Base-by-base conservation (phyloP, 1,140 invertebrate species). In the Micrasema minimum region DNA sequence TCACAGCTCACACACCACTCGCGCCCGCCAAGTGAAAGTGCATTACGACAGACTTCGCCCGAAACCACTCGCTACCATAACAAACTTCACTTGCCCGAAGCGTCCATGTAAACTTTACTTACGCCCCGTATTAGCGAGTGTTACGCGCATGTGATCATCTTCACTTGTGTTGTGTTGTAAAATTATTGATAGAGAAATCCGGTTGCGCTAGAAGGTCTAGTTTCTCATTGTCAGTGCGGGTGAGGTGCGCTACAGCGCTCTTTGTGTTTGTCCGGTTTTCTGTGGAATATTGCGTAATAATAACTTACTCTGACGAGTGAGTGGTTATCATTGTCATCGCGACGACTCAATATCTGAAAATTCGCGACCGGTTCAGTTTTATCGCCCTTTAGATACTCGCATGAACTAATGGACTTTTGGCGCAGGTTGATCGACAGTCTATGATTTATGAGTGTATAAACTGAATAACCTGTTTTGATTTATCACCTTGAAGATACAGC, bases 101-200 rank as follows among this genome's bases (percentile, higher is more conserved):
- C 41, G 53, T 26, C 12, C 66, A 18, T 20, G 37, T 59, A 31
- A 55, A 69, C 66, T 10, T n/a, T 31, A 3, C n/a, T n/a, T 31
- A 3, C 23, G 66, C 35, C 55, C 38, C 53, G 18, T 50, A 48
- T 51, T 48, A 16, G 48, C 41, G 14, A 46, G 59, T 46, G 59
- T 64, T 64, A 64, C 59, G 59, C 59, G 59, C 23, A 46, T 46
- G 59, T 64, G 59, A 64, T 64, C 59, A 64, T 64, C 59, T 41
- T 64, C 38, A 41, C 59, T 48, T 23, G 38, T 46, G 26, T 64
- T 45, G 22, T 64, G 20, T 23, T 46, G 41, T 64, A 45, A 48
- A 18, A 59, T 12, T 41, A 41, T 59, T 59, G 55, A 41, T 64
- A 45, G 59, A 46, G 41, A 46, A 64, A 64, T 64, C 59, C 43